Percentiles rank a stretch among this genome's conserved stretches.
phyloP scores from a whole-genome alignment of 1,140 invertebrate genomes.

The Tyrophagus putrescentiae region DNA sequence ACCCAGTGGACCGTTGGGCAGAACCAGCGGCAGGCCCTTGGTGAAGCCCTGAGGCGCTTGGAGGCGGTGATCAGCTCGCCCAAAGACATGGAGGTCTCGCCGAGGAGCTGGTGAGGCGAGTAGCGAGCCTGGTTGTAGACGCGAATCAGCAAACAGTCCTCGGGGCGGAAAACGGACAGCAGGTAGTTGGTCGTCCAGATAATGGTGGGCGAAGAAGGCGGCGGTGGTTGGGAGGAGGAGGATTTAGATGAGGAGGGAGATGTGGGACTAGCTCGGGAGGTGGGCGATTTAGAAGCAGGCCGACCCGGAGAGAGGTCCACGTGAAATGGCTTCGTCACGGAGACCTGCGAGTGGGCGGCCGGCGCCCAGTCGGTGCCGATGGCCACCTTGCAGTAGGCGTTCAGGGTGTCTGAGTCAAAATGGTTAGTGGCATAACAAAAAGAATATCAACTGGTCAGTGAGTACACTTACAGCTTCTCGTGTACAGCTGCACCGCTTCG shows the following conservation, averaged over 20 bases:
- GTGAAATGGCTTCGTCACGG: no score
- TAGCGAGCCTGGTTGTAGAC: constrained; percentile 3
- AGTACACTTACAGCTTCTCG: constrained; percentile 11
- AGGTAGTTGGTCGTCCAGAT: constrained; percentile 2
- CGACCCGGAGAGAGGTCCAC: no score
- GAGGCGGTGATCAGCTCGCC: neutral
- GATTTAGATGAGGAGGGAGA: no score
- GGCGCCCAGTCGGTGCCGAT: constrained; percentile 7
- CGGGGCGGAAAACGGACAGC: neutral
- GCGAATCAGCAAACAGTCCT: neutral
- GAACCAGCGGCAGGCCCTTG: neutral
- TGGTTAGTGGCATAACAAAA: neutral
- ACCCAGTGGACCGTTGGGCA: neutral
- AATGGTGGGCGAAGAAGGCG: no score
- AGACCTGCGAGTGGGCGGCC: neutral
- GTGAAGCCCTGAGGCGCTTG: neutral
- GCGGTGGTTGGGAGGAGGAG: no score
- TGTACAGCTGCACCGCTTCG: constrained; percentile 6
- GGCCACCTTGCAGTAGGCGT: constrained; percentile 20
- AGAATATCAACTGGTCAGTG: neutral
- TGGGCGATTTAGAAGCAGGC: no score
- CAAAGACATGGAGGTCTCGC: neutral
- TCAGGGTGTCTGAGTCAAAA: constrained; percentile 14
- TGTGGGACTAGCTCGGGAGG: no score
- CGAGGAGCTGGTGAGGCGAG: constrained; percentile 5